phyloP scores from a whole-genome alignment of 2,797 vertebrate species.

The Parotocinclus haroldoi region DNA sequence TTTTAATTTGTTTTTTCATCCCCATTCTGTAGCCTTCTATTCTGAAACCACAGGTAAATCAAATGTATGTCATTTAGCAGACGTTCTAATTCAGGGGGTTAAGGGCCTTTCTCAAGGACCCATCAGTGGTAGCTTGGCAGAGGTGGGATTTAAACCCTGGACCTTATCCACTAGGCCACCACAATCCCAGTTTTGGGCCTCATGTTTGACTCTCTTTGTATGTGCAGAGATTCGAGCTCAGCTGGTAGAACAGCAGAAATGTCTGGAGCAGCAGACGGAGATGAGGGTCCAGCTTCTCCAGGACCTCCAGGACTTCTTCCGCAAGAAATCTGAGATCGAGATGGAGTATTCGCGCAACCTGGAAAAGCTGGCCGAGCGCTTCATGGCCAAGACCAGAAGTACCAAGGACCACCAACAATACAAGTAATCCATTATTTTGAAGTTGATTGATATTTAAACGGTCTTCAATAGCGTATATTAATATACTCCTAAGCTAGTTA shows the following conservation, averaged over 20 bases:
- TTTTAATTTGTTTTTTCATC: no score
- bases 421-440: slow-evolving; percentile 75
- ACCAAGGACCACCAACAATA: slow-evolving; percentile 97
- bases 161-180: no score
- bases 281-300: slow-evolving; percentile 96
- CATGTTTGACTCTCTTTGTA: slow-evolving; percentile 1
- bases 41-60: no score
- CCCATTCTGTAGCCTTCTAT: no score
- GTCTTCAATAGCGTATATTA: no score
- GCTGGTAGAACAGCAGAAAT: slow-evolving; percentile 96
- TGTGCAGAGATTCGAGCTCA: slow-evolving; percentile 90
- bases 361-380: slow-evolving; percentile 94
- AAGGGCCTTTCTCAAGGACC: no score
- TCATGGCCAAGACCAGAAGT: slow-evolving; percentile 98
- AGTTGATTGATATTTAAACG: neutral
- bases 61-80: no score
- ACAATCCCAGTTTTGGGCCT: no score
- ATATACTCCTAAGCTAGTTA: no score
- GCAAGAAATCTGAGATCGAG: slow-evolving; percentile 97
- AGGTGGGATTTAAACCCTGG: no score
- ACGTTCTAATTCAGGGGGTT: no score
- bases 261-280: slow-evolving; percentile 96
- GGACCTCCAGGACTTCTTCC: slow-evolving; percentile 98
- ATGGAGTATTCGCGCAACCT: slow-evolving; percentile 96
- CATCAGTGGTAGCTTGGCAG: no score